Base-by-base conservation (phyloP, 64 coral and sea anemone species). In the Porites lutea region DNA sequence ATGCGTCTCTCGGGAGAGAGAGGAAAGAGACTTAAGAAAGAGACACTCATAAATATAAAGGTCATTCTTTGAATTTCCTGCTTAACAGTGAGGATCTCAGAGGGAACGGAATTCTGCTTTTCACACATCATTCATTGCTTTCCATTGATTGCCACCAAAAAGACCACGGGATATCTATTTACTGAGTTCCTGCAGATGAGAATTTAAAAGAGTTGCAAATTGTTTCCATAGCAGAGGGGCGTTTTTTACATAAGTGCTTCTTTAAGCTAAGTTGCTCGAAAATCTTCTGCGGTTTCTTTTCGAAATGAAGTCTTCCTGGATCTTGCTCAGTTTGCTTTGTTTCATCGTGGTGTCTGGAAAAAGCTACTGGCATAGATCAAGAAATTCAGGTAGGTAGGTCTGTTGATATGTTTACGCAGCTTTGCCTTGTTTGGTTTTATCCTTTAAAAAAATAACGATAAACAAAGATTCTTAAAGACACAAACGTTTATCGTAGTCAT, bases 111-210 rank as follows among this genome's bases (percentile, higher is more conserved):
- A 48, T 66, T 69, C 46, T 19, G 51, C 63, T 3, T 84, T 66
- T 84, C 81, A 84, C 9, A 20, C 18, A 50, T 84, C 81, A 84
- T 84, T 84, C 81, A 84, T 68, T 84, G 45, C 63, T 13, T 23
- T 49, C 37, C 12, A 67, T 84, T 84, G 62, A 84, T 51, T 14
- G 16, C 14, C 51, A 14, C 8, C 7, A 74, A 20, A 37, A 49
- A 8, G 16, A 27, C 52, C 16, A 60, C 61, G 60, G 79, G 45
- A 20, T 19, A 48, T 9, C 63, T 52, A 19, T 68, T 68, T 48
- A 68, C 62, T 43, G 7, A 47, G 45, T 48, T 67, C 48, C 13
- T 20, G 27, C 50, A 48, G 79, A 82, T 43, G 59, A 65, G 62
- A 13, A 52, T 84, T 84, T 84, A 84, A 84, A 69, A 6, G 81